Percentiles rank a stretch among this genome's conserved stretches.
Conservation (phyloP, 2,113 vertebrate genomes). For the Stigmatopora nigra region DNA sequence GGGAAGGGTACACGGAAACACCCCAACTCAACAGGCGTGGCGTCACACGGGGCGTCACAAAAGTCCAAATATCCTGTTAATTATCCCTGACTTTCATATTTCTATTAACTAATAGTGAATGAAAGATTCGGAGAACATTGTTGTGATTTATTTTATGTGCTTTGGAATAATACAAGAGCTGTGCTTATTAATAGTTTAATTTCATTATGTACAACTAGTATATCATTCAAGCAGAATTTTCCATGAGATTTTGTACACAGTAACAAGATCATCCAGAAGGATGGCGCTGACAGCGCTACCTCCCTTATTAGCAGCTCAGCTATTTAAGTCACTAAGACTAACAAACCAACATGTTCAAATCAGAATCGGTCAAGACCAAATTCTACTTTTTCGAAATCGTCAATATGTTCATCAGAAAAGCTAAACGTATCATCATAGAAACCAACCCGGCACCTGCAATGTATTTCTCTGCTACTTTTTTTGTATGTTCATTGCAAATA, state of each 20-base stretch:
- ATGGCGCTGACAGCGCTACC: too few species aligned
- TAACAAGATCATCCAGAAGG: constrained; percentile 1
- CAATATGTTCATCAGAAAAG: neutral
- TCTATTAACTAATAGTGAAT: too few species aligned
- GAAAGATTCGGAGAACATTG: neutral
- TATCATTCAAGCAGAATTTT: constrained; percentile 34
- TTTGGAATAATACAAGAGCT: neutral
- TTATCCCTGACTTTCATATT: too few species aligned
- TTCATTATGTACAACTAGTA: constrained; percentile 63
- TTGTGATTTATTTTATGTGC: neutral
- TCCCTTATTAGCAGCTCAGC: neutral
- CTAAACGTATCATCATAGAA: neutral
- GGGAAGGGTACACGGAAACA: constrained; percentile 15
- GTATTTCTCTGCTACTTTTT: neutral
- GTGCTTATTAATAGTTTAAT: constrained; percentile 51
- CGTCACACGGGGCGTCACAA: too few species aligned
- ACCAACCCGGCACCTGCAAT: neutral
- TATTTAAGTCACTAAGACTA: neutral
- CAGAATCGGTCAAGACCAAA: neutral
- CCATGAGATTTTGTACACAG: constrained; percentile 32
- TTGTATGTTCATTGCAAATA: neutral
- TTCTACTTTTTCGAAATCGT: neutral
- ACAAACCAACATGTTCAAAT: neutral
- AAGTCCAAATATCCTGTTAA: too few species aligned
- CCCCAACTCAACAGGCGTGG: neutral